Percentiles rank a stretch among this genome's conserved stretches.
These are phyloP conservation scores for Sapayoa aenigma DNA, from an alignment of 2,113 vertebrate genomes.

Conservation along the genomic window DNA sequence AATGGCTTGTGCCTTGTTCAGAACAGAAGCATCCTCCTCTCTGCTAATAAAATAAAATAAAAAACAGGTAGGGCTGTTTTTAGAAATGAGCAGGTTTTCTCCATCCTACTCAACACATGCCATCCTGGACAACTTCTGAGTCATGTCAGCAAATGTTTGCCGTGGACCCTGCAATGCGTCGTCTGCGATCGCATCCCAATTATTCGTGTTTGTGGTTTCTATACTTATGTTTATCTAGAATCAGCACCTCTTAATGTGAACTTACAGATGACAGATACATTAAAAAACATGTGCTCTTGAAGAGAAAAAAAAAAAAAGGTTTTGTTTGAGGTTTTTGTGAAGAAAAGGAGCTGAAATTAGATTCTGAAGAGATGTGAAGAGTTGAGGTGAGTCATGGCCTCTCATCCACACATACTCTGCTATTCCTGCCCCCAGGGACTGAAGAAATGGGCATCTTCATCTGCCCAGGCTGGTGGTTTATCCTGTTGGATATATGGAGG, in stretches of 20 bases:
- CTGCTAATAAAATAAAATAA: background rate
- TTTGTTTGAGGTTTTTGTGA: background rate
- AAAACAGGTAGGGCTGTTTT: background rate
- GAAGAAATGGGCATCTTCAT: background rate
- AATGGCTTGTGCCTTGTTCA: background rate
- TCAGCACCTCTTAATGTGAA: background rate
- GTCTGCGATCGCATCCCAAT: background rate
- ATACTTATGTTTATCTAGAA: background rate
- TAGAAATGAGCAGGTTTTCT: background rate
- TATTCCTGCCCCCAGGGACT: background rate
- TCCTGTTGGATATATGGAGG: too few species aligned
- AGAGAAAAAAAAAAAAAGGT: background rate
- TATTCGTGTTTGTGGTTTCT: background rate
- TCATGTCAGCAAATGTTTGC: background rate
- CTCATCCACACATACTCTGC: background rate
- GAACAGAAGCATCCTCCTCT: background rate
- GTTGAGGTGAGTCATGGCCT: background rate
- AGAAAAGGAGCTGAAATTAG: background rate
- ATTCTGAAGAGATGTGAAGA: background rate
- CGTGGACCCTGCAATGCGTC: background rate
- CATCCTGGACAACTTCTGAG: background rate
- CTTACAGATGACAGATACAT: background rate
- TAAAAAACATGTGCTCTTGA: rapidly evolving
- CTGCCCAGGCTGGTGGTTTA: background rate
- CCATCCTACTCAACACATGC: background rate